Conservation (phyloP, 2,888 invertebrate species). For the Poecilus cupreus region DNA sequence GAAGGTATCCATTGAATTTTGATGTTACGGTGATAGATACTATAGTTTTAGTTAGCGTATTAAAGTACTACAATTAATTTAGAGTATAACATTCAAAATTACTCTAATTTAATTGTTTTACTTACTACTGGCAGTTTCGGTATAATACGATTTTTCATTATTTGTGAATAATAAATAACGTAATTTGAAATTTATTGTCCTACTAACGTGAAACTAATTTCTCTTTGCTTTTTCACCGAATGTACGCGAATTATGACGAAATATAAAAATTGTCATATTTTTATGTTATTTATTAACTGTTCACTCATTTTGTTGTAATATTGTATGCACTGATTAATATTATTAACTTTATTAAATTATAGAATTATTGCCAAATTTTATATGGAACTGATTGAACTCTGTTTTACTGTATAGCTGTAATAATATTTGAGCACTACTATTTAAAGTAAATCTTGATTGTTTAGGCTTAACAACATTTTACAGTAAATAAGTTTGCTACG, state of each 20-base stretch:
- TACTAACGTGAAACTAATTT: not conserved
- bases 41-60: not conserved
- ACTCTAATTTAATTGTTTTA: conserved; percentile 6
- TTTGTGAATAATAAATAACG: too few species aligned
- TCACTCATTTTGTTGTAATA: not conserved
- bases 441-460: too few species aligned
- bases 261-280: not conserved
- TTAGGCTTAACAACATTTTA: too few species aligned
- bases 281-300: not conserved
- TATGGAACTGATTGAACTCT: too few species aligned
- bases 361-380: too few species aligned
- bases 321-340: not conserved
- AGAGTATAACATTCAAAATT: not conserved
- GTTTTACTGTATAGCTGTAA: too few species aligned
- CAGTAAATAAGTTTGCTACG: too few species aligned
- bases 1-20: conserved; percentile 10
- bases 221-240: not conserved
- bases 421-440: too few species aligned
- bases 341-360: too few species aligned
- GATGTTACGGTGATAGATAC: conserved; percentile 41
- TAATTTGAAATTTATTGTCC: not conserved
- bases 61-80: conserved; percentile 1
- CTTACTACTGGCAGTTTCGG: not conserved
- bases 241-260: not conserved
- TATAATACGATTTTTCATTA: too few species aligned